Base-by-base conservation (phyloP, 2,113 vertebrate species). In the Zapornia atra region DNA sequence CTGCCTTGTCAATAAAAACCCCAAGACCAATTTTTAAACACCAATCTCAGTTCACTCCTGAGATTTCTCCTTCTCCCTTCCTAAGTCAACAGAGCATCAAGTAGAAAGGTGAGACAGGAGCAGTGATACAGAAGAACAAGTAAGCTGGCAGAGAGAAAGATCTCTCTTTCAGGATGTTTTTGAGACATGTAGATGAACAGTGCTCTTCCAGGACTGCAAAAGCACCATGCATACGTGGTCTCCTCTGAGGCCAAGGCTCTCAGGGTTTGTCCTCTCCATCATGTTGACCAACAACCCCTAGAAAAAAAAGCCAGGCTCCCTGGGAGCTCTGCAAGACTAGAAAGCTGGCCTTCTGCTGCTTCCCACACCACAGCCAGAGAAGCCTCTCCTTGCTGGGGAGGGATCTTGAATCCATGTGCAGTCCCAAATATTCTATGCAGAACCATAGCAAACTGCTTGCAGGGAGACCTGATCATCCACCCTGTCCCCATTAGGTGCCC, bases 171-270 rank as follows among this genome's bases (percentile, higher is more conserved):
- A 4, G 4, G 40, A 10, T 1, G 28, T 2, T 54, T 44, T 12
- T 22, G 40, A 20, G 54, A 16, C 4, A 1, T 1, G 26, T 0
- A 25, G 40, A 40, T 25, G n/a, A 82, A 12, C 22, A 13, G 25
- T 40, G 71, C 70, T 54, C 33, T 33, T 10, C 36, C 46, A 54
- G 77, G 36, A 56, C 51, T 29, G 54, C 65, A 44, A 5, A 59
- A 65, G 46, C 90, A 38, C 15, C 79, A 48, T 24, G 8, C 6
- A 36, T 1, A 3, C 21, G 4, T 0, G 1, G 15, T 11, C 56
- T 11, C 20, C 50, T 33, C 84, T 4, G 5, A 82, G 72, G n/a
- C 34, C 53, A 31, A 42, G 46, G 66, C 88, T 56, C 77, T 73
- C 34, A 1, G 50, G 51, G 46, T 29, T 20, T 54, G 16, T 2